Evolutionary conservation across 2,888 invertebrate species (phyloP), one percentile per base, ranked within the genome.

Genomic region (Linnaemya tessellans): DNA sequence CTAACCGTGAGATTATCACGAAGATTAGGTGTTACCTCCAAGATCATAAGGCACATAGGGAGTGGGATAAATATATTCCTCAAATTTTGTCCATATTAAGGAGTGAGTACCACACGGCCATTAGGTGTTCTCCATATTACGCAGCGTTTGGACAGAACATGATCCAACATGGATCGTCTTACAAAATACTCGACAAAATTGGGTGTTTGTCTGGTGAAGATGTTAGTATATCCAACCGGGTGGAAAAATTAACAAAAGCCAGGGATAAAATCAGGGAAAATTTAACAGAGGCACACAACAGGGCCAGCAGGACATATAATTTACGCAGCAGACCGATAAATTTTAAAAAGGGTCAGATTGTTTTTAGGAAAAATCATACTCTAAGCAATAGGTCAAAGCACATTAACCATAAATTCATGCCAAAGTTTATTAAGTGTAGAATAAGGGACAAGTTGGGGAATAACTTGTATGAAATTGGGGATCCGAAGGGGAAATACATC

Each of bases 1-100:
- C 64, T 2, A 84, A 85, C 67, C 10, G 83, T 10, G 80, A 83
- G 65, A 64, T 75, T 4, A 11, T 75, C 13, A 64, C 64, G 8
- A n/a, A n/a, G n/a, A n/a, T n/a, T n/a, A n/a, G n/a, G n/a, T n/a
- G n/a, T n/a, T n/a, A n/a, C n/a, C n/a, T 56, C 1, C 13, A 56
- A 56, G 25, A 56, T 56, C 13, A 56, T 5, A 22, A 25, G 1
- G 25, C 25, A 3, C 56, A 56, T 2, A 11, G 3, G 7, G 22
- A 54, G 4, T 54, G 54, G 54, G 54, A 54, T 4, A 20, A 11
- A 2, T 56, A 13, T 13, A 56, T 56, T 4, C 56, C 56, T 4
- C 56, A 56, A 25, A 25, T 25, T 25, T 25, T 56, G 25, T 56
- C 56, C 11, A 56, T 25, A 25, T 8, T 56, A 25, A 22, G 56